Conservation (phyloP, 1,140 invertebrate species). For the Lepidostoma basale region DNA sequence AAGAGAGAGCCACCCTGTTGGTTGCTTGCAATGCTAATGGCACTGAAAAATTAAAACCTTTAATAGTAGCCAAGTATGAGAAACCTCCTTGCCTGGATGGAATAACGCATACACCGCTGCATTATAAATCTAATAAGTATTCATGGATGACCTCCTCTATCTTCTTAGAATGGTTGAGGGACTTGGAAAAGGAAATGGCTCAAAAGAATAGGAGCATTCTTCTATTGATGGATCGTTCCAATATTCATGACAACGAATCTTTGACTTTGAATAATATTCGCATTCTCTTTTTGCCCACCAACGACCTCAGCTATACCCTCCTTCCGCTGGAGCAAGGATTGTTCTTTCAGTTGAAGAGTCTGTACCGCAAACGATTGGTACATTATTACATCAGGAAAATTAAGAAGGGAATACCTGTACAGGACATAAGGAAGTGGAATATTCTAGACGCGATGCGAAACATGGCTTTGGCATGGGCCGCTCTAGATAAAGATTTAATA, state of each 20-base stretch:
- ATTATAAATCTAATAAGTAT: slow-evolving; percentile 14
- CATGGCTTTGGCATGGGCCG: neutral
- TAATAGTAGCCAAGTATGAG: slow-evolving; percentile 2
- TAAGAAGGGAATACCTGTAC: slow-evolving; percentile 2
- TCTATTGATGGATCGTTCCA: slow-evolving; percentile 8
- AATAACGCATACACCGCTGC: slow-evolving; percentile 3
- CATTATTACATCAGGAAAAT: slow-evolving; percentile 11
- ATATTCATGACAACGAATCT: neutral
- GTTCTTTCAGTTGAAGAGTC: neutral
- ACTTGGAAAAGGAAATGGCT: slow-evolving; percentile 13
- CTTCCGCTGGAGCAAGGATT: slow-evolving; percentile 13
- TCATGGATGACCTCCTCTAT: slow-evolving; percentile 11
- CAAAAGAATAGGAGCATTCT: slow-evolving; percentile 20
- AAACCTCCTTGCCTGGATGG: neutral
- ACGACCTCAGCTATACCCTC: slow-evolving; percentile 2
- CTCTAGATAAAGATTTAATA: neutral
- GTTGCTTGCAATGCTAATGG: slow-evolving; percentile 6
- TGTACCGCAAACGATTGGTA: slow-evolving; percentile 5
- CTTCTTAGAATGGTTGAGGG: neutral
- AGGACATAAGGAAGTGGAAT: slow-evolving; percentile 10
- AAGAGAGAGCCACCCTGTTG: slow-evolving; percentile 5
- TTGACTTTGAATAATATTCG: neutral
- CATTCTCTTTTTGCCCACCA: slow-evolving; percentile 1
- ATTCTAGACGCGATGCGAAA: slow-evolving; percentile 14
- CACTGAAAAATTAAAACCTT: slow-evolving; percentile 6